Evolutionary conservation across 2,888 invertebrate species (phyloP), one percentile per base, ranked within the genome.

Genomic region (Drosophila picticornis): DNA sequence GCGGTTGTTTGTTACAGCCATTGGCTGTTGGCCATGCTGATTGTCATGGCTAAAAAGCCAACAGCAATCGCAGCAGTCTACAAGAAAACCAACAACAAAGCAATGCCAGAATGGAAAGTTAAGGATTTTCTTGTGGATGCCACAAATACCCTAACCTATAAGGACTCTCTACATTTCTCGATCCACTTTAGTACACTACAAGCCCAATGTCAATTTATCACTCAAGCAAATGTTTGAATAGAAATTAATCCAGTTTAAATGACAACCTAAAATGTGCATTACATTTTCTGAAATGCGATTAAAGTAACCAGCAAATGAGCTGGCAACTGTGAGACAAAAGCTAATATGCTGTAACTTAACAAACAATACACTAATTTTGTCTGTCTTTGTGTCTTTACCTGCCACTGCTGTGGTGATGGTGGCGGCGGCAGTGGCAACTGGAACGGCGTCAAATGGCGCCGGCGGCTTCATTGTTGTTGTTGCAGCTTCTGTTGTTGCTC

Each of bases 1-100:
- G 84, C 78, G 88, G 83, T 81, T 77, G 85, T 87, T 90, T 84
- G 84, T 57, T 72, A 74, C 80, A 63, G 86, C 85, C 81, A 72
- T 70, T 87, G 80, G 87, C 82, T 89, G 82, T 84, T 90, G 87
- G 80, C 78, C 80, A 73, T 78, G 87, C 80, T 81, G 87, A 90
- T 86, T 90, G 89, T 88, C 87, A 80, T 83, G 90, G 72, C 86
- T 83, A 85, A 85, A 88, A 73, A 72, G 88, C 75, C 90, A 87
- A 74, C 82, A 75, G 71, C 71, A 74, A 75, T 62, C 43, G 46
- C 65, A 66, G n/a, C 50, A 57, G 53, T 16, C 53, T 60, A 13
- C 64, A 71, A 71, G 63, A 57, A 32, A 56, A 58, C 58, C 61
- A 77, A 57, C 48, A 55, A 63, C 55, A 62, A 29, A 52, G 6